These are phyloP conservation scores for Neolamprologus multifasciatus DNA, from an alignment of 2,797 vertebrate genomes.

Conservation along the genomic window DNA sequence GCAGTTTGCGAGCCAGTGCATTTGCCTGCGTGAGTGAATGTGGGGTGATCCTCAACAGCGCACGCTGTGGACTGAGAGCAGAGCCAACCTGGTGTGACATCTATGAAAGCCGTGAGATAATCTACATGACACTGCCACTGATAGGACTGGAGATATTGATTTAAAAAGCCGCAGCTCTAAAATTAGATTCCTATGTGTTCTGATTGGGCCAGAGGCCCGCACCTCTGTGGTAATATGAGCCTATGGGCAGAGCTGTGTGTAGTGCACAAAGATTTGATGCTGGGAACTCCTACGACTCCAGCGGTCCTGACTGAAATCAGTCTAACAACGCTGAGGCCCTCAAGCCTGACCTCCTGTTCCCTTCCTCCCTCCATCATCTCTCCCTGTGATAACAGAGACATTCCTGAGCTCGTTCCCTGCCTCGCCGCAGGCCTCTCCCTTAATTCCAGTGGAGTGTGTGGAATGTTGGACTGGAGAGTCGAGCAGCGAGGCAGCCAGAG, in stretches of 20 bases:
- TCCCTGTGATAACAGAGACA: constrained; percentile 72
- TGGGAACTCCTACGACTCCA: constrained; percentile 21
- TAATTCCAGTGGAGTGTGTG: constrained; percentile 71
- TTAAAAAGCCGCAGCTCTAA: constrained; percentile 70
- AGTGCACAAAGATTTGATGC: constrained; percentile 46
- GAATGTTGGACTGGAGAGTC: constrained; percentile 64
- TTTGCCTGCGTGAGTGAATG: constrained; percentile 17
- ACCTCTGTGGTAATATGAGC: constrained; percentile 37
- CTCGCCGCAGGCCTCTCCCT: constrained; percentile 67
- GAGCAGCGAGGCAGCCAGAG: constrained; percentile 31
- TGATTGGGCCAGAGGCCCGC: constrained; percentile 32
- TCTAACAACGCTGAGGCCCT: constrained; percentile 26
- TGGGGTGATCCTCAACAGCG: constrained; percentile 41
- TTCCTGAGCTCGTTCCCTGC: constrained; percentile 72
- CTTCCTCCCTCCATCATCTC: constrained; percentile 61
- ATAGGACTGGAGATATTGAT: constrained; percentile 67
- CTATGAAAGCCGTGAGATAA: constrained; percentile 66
- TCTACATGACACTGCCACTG: constrained; percentile 69
- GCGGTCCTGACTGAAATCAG: constrained; percentile 32
- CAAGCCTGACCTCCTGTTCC: constrained; percentile 53
- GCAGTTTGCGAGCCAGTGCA: constrained; percentile 14
- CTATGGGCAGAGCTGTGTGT: constrained; percentile 1
- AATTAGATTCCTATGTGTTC: constrained; percentile 58
- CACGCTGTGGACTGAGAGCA: constrained; percentile 52
- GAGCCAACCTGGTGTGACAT: constrained; percentile 70